These are phyloP conservation scores for Oplegnathus fasciatus DNA, from an alignment of 2,113 vertebrate species.

Conservation along the genomic window DNA sequence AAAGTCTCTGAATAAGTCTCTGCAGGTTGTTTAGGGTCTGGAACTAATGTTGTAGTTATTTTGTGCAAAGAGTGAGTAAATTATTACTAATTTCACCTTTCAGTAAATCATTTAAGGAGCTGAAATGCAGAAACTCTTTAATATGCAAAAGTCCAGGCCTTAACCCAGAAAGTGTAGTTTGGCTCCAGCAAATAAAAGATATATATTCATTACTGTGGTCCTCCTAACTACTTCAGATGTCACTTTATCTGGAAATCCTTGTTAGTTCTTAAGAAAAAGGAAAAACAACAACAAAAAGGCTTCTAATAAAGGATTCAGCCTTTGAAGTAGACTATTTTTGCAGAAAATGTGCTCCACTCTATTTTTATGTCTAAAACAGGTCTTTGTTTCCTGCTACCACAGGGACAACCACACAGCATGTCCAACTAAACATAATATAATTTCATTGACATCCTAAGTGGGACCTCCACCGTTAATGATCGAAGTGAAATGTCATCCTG, in stretches of 20 bases:
- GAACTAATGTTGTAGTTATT: neutral
- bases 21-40: neutral
- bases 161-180: neutral
- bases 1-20: neutral
- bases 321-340: too few species aligned
- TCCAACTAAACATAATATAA: conserved; percentile 6
- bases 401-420: neutral
- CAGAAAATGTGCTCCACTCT: neutral
- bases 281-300: neutral
- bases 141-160: neutral
- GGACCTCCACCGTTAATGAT: conserved; percentile 51
- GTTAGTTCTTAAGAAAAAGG: neutral
- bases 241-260: neutral
- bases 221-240: neutral
- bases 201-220: neutral
- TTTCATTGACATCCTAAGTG: conserved; percentile 50
- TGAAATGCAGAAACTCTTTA: neutral
- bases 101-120: neutral
- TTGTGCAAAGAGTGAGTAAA: neutral
- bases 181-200: neutral
- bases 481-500: conserved; percentile 23
- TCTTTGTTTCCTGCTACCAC: conserved; percentile 1
- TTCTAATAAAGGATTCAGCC: neutral
- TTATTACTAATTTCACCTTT: neutral
- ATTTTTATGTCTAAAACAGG: neutral